These are phyloP conservation scores for Amiota communis DNA, from an alignment of 2,888 invertebrate species.

Conservation along the genomic window DNA sequence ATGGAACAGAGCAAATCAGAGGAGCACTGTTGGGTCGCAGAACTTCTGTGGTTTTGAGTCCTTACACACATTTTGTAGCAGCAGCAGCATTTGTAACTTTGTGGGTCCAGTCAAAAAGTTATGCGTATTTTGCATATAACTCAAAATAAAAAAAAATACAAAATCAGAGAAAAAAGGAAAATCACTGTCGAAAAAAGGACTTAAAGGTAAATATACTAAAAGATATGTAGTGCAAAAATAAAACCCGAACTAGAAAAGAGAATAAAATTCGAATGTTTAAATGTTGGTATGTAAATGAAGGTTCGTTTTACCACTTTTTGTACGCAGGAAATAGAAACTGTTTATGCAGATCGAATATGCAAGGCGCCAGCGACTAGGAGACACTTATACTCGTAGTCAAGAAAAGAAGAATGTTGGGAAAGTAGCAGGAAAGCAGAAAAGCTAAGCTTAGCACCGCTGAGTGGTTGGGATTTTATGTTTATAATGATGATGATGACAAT, in stretches of 20 bases:
- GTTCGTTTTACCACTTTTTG: neutral
- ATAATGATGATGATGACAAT: neutral
- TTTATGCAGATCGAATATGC: constrained; percentile 66
- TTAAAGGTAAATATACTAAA: neutral
- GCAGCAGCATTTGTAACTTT: neutral
- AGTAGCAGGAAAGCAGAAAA: neutral
- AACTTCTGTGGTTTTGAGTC: neutral
- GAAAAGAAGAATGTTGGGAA: neutral
- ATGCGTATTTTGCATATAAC: constrained; percentile 26
- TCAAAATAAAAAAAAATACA: neutral
- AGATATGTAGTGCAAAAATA: neutral
- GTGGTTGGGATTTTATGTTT: neutral
- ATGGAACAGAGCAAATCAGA: constrained; percentile 13
- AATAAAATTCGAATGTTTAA: constrained; percentile 20
- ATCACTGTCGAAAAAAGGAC: neutral
- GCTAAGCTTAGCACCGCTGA: constrained; percentile 4
- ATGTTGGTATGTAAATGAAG: constrained; percentile 26
- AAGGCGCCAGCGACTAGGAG: constrained; percentile 20
- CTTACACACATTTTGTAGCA: constrained; percentile 30
- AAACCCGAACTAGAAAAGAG: neutral
- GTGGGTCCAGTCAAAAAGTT: constrained; percentile 18
- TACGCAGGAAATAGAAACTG: constrained; percentile 52
- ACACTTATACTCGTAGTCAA: neutral
- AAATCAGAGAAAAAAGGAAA: constrained; percentile 7
- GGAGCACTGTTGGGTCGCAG: neutral